phyloP scores from a whole-genome alignment of 2,888 invertebrate genomes.

The Ctenicera cuprea region DNA sequence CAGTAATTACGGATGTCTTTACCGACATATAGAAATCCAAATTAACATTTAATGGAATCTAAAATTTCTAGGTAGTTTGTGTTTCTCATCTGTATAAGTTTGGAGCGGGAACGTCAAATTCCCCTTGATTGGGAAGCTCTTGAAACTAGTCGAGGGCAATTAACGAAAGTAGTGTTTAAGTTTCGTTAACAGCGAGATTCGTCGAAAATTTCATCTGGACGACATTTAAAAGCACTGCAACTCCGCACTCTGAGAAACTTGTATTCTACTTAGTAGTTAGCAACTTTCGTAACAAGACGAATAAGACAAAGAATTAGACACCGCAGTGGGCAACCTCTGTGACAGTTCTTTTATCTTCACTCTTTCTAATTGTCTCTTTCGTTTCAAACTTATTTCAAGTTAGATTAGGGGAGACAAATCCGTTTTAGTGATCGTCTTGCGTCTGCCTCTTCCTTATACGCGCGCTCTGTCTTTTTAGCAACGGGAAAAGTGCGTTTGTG shows the following conservation, averaged over 20 bases:
- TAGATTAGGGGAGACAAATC: constrained; percentile 59
- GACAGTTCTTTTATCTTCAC: constrained; percentile 61
- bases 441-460: background rate
- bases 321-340: constrained; percentile 57
- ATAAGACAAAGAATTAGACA: constrained; percentile 60
- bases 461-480: background rate
- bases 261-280: constrained; percentile 56
- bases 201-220: constrained; percentile 33
- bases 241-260: constrained; percentile 47
- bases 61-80: constrained; percentile 16
- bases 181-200: constrained; percentile 27
- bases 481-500: constrained; percentile 22
- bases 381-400: constrained; percentile 58
- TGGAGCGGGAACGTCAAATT: background rate
- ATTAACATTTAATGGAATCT: constrained; percentile 21
- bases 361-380: constrained; percentile 58
- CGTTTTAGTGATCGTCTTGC: constrained; percentile 48
- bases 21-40: background rate
- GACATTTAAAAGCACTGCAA: constrained; percentile 42
- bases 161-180: constrained; percentile 35
- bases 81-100: constrained; percentile 2
- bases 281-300: constrained; percentile 55
- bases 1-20: background rate
- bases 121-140: constrained; percentile 9
- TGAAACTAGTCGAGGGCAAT: constrained; percentile 24